Base-by-base conservation (phyloP, 1,140 invertebrate genomes). In the Rhyacophila brunnea region DNA sequence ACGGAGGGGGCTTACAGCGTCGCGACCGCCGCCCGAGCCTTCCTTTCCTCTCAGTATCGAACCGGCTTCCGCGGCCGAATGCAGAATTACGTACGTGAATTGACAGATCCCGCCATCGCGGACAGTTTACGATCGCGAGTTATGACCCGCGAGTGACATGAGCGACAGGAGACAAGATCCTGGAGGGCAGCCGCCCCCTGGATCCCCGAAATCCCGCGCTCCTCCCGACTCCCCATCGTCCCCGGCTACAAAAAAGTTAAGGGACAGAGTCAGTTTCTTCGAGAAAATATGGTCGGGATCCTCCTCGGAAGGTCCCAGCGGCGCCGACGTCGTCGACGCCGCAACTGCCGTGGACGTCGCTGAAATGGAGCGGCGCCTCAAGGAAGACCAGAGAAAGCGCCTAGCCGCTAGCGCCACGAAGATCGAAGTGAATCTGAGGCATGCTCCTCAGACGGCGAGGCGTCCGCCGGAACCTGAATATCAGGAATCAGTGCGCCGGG, bases 261-360 rank as follows among this genome's bases (percentile, higher is more conserved):
- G 81, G 38, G 85, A 90, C 63, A 82, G 85, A 66, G 88, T 91
- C 52, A 85, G 78, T 48, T 89, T 89, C 70, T 91, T 87, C 71
- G 89, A 92, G 66, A 85, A 87, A 72, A 81, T 90, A 15, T 90
- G 87, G 85, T 81, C 81, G 17, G 82, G 83, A 2, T 70, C 74
- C 11, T 60, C 70, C 15, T 74, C 75, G 58, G 66, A 64, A 43
- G 77, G 80, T 46, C 71, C 74, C 11, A 49, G 72, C 28, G 53
- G 43, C 7, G 70, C 73, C 34, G 78, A 78, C 55, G 67, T 70
- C 23, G 40, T 57, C 11, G 69, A 68, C 40, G 69, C 69, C 40
- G 69, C 69, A 20, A 68, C 71, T 10, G 72, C 58, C 23, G 67
- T 80, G 15, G 73, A 85, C 68, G 83, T 85, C 6, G 78, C 80